A percentile compares a stretch with the other conserved stretches of the same genome.
Evolutionary conservation across 2,888 invertebrate genomes (phyloP).

Genomic region (Temnothorax rugatulus): DNA sequence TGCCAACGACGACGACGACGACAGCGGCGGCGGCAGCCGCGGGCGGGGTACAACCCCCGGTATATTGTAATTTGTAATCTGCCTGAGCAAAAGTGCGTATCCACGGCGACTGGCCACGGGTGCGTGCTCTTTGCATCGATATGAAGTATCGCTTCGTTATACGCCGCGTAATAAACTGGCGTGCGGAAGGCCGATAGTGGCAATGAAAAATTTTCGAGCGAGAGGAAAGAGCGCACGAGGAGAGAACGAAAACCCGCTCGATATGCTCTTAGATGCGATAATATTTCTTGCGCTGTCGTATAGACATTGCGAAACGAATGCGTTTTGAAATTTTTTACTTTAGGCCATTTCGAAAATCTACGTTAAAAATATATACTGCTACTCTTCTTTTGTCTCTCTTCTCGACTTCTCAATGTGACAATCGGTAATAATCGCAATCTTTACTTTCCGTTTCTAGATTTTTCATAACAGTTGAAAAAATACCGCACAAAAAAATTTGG

Average conservation of each 20-base stretch:
- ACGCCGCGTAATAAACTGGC: constrained; percentile 66
- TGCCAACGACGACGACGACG: constrained; percentile 72
- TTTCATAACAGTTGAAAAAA: neutral
- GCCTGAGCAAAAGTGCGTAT: constrained; percentile 76
- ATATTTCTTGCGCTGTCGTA: constrained; percentile 31
- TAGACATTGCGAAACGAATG: constrained; percentile 23
- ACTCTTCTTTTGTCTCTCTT: neutral
- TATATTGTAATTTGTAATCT: constrained; percentile 84
- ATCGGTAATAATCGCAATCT: neutral
- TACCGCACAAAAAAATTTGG: neutral
- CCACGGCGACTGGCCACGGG: constrained; percentile 63
- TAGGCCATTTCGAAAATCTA: neutral
- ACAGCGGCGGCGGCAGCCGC: neutral
- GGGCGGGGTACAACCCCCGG: constrained; percentile 60
- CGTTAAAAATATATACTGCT: neutral
- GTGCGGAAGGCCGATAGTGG: constrained; percentile 48
- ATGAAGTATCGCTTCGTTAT: constrained; percentile 74
- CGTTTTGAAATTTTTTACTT: neutral
- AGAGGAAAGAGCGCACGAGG: neutral
- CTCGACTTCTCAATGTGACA: neutral
- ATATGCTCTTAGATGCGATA: constrained; percentile 29
- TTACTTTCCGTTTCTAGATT: neutral
- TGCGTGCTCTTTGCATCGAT: constrained; percentile 76
- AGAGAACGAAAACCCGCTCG: constrained; percentile 18
- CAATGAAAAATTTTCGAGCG: constrained; percentile 61